Conservation (phyloP, 2,888 invertebrate species). For the Omphaloscelis lunosa region DNA sequence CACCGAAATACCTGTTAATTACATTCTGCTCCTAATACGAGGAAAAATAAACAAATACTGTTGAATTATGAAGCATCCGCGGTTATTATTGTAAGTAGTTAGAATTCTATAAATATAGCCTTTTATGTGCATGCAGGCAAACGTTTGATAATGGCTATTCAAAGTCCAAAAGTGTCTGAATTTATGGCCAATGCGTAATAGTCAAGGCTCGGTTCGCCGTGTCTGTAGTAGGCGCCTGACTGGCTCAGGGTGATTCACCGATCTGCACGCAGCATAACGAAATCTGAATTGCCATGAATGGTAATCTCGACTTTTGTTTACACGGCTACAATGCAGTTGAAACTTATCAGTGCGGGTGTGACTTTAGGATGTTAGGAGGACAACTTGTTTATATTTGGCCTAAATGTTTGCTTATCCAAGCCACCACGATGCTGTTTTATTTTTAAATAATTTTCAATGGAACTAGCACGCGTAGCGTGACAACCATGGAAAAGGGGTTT, state of each 20-base stretch:
- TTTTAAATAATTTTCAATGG: neutral
- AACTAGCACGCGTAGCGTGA: neutral
- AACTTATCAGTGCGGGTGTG: constrained; percentile 44
- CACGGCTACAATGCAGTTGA: constrained; percentile 53
- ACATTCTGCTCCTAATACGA: constrained; percentile 33
- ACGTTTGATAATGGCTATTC: constrained; percentile 59
- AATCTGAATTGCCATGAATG: constrained; percentile 69
- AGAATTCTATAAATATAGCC: constrained; percentile 62
- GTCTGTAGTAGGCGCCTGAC: constrained; percentile 69
- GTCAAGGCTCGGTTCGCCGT: constrained; percentile 54
- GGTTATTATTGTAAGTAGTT: constrained; percentile 45
- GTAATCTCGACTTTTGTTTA: constrained; percentile 62
- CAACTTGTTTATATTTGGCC: neutral
- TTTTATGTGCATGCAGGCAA: constrained; percentile 58
- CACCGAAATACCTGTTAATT: constrained; percentile 22
- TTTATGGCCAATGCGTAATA: constrained; percentile 65
- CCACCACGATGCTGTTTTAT: neutral
- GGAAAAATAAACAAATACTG: constrained; percentile 52
- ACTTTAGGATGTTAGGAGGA: constrained; percentile 5
- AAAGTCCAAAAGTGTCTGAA: constrained; percentile 66
- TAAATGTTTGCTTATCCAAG: neutral
- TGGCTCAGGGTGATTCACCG: constrained; percentile 72
- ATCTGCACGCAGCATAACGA: constrained; percentile 54
- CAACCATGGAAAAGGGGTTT: no score
- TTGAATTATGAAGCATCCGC: constrained; percentile 51